Evolutionary conservation across 2,797 vertebrate species (phyloP), one percentile per base, ranked within the genome.

Genomic region (Distichodus sexfasciatus): DNA sequence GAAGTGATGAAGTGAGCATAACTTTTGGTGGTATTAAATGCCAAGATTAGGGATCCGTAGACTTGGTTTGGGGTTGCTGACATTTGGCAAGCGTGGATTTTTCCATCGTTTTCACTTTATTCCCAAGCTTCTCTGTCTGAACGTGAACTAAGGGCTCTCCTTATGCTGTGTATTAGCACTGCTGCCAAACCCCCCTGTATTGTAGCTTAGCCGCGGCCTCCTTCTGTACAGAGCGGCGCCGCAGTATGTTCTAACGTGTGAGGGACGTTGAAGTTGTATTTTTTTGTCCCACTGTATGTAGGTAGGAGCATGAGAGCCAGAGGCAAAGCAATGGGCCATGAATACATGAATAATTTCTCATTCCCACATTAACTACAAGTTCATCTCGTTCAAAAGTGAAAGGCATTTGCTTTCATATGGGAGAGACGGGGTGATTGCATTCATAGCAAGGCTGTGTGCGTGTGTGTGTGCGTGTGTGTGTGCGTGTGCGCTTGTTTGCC

Each of bases 71-170:
- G 12, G 47, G 23, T 48, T 23, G 24, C 8, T n/a, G n/a, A 24
- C 44, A 23, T 23, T 24, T 10, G 3, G 3, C 21, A 3, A 4
- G 4, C 21, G 11, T 3, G 4, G 10, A 5, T 9, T 63, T 28
- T 53, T 2, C 63, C 57, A 72, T 64, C 48, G 70, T 74, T 60
- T 76, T 65, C 81, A 72, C 21, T 74, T 50, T 51, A 38, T 60
- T 43, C n/a, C n/a, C n/a, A n/a, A n/a, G n/a, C n/a, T n/a, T 59
- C 74, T 57, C 69, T 82, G 78, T 84, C n/a, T 80, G 74, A 79
- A 67, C 71, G 9, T 9, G 43, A 68, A 86, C 86, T 78, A 89
- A 90, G 90, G 90, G 89, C 89, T 90, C 85, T 87, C 75, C 85
- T 86, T 76, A n/a, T 81, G 84, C 14, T 79, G 82, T 86, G 84